Conservation (phyloP, 2,113 vertebrate species). For the Neodon shergylaensis region DNA sequence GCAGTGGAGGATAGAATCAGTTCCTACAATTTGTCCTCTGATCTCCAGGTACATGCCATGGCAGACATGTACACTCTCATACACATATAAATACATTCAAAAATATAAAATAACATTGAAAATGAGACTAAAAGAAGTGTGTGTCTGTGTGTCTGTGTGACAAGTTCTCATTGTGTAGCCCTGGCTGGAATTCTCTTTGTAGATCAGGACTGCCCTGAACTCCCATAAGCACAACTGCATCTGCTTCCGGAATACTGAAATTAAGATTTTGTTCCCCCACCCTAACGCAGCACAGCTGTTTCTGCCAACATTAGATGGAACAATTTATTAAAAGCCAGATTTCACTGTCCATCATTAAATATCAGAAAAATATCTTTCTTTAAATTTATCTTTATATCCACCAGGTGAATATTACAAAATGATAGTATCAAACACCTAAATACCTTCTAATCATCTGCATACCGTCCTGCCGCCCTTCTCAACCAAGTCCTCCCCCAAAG, state of each 20-base stretch:
- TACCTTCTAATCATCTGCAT: not conserved
- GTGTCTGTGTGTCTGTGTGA: not conserved
- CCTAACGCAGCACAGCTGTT: not conserved
- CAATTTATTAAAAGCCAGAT: not conserved
- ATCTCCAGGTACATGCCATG: too few species aligned
- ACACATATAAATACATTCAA: not conserved
- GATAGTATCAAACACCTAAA: not conserved
- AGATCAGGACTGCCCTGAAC: not conserved
- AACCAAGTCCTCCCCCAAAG: not conserved
- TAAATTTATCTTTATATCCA: not conserved
- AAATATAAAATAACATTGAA: not conserved
- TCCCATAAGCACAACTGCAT: too few species aligned
- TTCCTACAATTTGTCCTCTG: not conserved
- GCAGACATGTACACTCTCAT: not conserved
- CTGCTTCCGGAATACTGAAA: not conserved
- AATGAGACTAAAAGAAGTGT: not conserved
- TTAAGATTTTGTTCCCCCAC: not conserved
- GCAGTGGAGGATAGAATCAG: too few species aligned
- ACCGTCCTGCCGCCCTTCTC: constrained; percentile 15
- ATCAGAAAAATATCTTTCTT: not conserved
- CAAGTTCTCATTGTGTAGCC: not conserved
- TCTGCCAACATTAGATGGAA: not conserved
- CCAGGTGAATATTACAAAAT: not conserved
- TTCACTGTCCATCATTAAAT: not conserved
- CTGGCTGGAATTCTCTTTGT: not conserved